Evolutionary conservation across 2,113 vertebrate species (phyloP).

Genomic region (Coryphaenoides rupestris): DNA sequence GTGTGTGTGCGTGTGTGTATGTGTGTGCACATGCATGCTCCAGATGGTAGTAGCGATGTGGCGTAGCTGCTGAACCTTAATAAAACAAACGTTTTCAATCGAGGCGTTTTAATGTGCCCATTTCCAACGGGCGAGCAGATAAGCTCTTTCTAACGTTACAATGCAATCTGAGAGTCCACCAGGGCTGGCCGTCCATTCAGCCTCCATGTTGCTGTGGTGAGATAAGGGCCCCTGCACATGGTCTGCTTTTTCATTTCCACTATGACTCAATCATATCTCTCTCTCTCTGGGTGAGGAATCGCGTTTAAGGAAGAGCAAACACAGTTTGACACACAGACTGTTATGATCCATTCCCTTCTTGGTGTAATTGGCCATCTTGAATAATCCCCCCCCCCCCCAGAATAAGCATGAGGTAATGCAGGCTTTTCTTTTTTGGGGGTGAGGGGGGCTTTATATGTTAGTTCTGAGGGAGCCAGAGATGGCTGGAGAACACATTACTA

Average conservation of each 20-base stretch:
- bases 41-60: slow-evolving; percentile 14
- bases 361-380: slow-evolving; percentile 6
- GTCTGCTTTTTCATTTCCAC: neutral
- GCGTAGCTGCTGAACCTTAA: neutral
- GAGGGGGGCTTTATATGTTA: slow-evolving; percentile 14
- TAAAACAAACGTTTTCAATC: slow-evolving; percentile 11
- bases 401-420: slow-evolving; percentile 18
- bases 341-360: neutral
- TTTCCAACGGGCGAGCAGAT: slow-evolving; percentile 41
- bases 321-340: neutral
- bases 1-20: too few relatives aligned
- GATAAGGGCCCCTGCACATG: neutral
- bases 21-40: too few relatives aligned
- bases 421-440: neutral
- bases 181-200: slow-evolving; percentile 23
- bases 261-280: neutral
- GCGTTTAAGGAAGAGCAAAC: neutral
- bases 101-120: slow-evolving; percentile 33
- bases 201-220: slow-evolving; percentile 1
- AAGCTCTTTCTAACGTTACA: slow-evolving; percentile 51
- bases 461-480: slow-evolving; percentile 39
- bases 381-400: neutral
- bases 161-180: slow-evolving; percentile 38
- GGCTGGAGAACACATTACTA: slow-evolving; percentile 55
- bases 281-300: neutral